Evolutionary conservation across 2,113 vertebrate genomes (phyloP).

Genomic region (Oceanodroma tethys): DNA sequence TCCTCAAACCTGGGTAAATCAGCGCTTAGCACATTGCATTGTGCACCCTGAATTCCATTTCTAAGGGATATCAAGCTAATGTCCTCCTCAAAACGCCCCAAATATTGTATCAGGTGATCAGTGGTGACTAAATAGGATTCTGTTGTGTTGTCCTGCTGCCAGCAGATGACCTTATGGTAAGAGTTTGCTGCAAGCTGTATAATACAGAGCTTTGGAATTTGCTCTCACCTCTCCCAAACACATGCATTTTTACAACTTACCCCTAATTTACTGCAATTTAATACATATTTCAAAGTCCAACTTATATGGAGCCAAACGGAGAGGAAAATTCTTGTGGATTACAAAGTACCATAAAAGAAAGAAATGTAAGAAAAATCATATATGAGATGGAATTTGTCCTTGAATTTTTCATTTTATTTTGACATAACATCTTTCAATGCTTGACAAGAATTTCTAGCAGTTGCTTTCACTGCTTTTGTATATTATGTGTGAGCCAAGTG

Average conservation of each 20-base stretch:
- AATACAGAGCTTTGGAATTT: background rate
- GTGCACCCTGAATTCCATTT: background rate
- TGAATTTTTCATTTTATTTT: background rate
- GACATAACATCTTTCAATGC: background rate
- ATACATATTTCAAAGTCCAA: background rate
- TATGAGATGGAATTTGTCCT: background rate
- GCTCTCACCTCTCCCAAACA: background rate
- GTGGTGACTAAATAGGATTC: background rate
- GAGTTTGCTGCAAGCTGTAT: background rate
- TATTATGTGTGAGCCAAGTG: background rate
- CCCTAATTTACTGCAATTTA: background rate
- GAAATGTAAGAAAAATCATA: background rate
- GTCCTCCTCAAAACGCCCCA: accelerated
- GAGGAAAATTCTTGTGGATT: background rate
- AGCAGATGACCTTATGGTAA: background rate
- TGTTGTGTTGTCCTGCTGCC: background rate
- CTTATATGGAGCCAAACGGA: background rate
- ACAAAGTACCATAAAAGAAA: background rate
- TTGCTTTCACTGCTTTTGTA: background rate
- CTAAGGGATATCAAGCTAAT: background rate
- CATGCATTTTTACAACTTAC: background rate
- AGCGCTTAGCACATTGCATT: background rate
- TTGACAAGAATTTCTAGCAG: background rate
- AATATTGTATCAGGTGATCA: background rate
- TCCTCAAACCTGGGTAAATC: background rate